phyloP scores from a whole-genome alignment of 2,888 invertebrate species.

The Sialis lutaria region DNA sequence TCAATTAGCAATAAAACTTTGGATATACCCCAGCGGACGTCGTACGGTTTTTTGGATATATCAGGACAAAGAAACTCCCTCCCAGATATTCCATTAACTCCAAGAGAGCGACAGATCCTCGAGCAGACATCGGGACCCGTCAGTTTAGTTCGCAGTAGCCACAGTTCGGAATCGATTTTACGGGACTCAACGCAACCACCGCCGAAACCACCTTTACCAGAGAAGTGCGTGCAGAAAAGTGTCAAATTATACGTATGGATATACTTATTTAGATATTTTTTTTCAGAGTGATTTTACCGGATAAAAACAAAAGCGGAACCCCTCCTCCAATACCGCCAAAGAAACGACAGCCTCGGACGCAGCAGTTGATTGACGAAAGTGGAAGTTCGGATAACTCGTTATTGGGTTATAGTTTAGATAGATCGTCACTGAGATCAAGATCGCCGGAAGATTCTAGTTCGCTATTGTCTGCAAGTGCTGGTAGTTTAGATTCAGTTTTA shows the following conservation, averaged over 20 bases:
- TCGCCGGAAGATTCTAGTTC: conserved; percentile 54
- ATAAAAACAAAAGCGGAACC: conserved; percentile 40
- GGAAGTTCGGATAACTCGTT: conserved; percentile 36
- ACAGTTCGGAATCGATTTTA: conserved; percentile 67
- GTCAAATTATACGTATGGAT: not conserved
- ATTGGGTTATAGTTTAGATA: conserved; percentile 45
- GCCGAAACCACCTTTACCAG: conserved; percentile 79
- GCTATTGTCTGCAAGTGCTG: conserved; percentile 48
- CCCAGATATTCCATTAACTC: conserved; percentile 69
- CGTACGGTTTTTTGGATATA: conserved; percentile 23
- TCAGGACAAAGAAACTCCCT: conserved; percentile 46
- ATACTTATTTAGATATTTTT: conserved; percentile 13
- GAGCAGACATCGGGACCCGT: conserved; percentile 31
- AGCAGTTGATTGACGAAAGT: conserved; percentile 28
- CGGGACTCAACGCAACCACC: conserved; percentile 57
- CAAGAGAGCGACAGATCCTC: conserved; percentile 52
- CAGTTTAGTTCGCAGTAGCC: conserved; percentile 52
- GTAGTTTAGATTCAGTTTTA: conserved; percentile 73
- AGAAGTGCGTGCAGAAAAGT: conserved; percentile 31
- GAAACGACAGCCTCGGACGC: conserved; percentile 32
- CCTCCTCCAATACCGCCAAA: conserved; percentile 70
- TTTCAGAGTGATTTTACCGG: conserved; percentile 16
- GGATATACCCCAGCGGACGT: conserved; percentile 25
- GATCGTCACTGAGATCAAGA: conserved; percentile 57
- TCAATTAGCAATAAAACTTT: conserved; percentile 13